phyloP scores from a whole-genome alignment of 2,888 invertebrate genomes.

The Heteromyza rotundicornis region DNA sequence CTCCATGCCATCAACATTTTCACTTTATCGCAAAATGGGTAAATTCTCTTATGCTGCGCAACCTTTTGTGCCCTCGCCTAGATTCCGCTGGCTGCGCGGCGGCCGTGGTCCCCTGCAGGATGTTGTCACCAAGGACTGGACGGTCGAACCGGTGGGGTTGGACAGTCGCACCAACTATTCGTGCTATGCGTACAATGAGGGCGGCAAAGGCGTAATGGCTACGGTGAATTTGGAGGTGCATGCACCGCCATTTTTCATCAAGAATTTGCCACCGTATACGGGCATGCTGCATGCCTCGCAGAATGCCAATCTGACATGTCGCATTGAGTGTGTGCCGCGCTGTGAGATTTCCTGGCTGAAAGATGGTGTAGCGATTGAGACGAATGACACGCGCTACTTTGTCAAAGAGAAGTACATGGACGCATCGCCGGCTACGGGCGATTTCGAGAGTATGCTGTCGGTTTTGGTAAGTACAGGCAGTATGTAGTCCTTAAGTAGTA shows the following conservation, averaged over 20 bases:
- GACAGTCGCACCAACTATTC: conserved; percentile 89
- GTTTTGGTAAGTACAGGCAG: conserved; percentile 80
- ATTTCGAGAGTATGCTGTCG: conserved; percentile 89
- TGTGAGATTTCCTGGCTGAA: conserved; percentile 87
- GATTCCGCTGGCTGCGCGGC: conserved; percentile 83
- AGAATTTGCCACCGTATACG: conserved; percentile 80
- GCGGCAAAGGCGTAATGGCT: conserved; percentile 77
- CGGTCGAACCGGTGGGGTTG: conserved; percentile 81
- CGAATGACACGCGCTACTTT: conserved; percentile 69
- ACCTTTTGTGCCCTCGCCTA: conserved; percentile 57
- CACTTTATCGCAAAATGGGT: conserved; percentile 57
- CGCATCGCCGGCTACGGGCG: conserved; percentile 79
- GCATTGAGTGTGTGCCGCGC: conserved; percentile 87
- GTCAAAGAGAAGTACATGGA: conserved; percentile 72
- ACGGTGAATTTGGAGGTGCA: conserved; percentile 74
- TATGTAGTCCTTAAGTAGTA: too few species aligned
- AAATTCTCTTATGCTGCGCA: conserved; percentile 56
- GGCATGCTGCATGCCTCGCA: conserved; percentile 78
- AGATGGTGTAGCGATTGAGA: conserved; percentile 72
- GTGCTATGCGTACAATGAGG: conserved; percentile 84
- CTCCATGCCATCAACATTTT: conserved; percentile 28
- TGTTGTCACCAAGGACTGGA: conserved; percentile 77
- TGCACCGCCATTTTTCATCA: conserved; percentile 88
- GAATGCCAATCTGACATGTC: conserved; percentile 81
- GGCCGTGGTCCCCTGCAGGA: conserved; percentile 74